Base-by-base conservation (phyloP, 2,888 invertebrate genomes). In the Drosophila hamatofila region DNA sequence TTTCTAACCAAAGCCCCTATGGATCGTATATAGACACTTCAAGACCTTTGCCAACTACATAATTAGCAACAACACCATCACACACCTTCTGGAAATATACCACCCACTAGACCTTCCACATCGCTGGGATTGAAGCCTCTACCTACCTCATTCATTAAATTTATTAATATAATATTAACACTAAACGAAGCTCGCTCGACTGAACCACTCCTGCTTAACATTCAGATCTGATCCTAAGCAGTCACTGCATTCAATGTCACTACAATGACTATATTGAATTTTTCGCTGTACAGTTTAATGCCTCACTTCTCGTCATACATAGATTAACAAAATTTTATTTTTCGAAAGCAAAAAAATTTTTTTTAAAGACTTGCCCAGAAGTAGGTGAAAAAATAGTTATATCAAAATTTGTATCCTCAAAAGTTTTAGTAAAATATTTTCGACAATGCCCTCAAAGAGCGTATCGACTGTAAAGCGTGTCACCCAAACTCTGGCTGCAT, bases 181-280 rank as follows among this genome's bases (percentile, higher is more conserved):
- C n/a, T n/a, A n/a, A n/a, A n/a, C n/a, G n/a, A n/a, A n/a, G n/a
- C n/a, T n/a, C n/a, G n/a, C n/a, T n/a, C n/a, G n/a, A n/a, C n/a
- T n/a, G n/a, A n/a, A n/a, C n/a, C n/a, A n/a, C n/a, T n/a, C n/a
- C n/a, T n/a, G n/a, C n/a, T n/a, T n/a, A n/a, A n/a, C n/a, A n/a
- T 30, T 30, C 9, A 30, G 9, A 30, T 30, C 30, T 1, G 9
- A 9, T 9, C 8, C 9, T 6, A 6, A 68, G 73, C 27, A 63
- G 9, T 42, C 86, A 9, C 27, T 56, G 46, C 9, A 4, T 42
- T 37, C 14, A 37, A 16, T 81, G 87, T 83, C 87, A 81, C 8
- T 27, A 0, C 9, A 23, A n/a, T n/a, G 27, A 12, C 3, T 0
- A 18, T 23, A 2, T 37, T 3, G 33, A 23, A 4, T 16, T 16